These are phyloP conservation scores for Heliconius cydno DNA, from an alignment of 2,888 invertebrate genomes.

Conservation along the genomic window DNA sequence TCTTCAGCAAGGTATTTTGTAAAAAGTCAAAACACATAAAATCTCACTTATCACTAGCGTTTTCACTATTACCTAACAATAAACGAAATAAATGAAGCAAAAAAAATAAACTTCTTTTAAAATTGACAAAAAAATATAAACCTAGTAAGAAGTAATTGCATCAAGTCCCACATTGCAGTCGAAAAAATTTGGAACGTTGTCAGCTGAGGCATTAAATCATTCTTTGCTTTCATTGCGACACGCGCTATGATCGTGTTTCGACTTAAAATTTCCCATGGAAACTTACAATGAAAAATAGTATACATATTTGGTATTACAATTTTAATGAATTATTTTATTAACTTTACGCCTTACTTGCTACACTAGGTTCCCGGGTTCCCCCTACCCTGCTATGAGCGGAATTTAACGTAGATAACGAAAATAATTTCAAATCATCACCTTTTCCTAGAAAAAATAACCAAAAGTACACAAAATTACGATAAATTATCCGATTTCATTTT, in stretches of 20 bases:
- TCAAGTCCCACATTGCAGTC: slow-evolving; percentile 1
- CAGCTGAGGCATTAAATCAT: slow-evolving; percentile 22
- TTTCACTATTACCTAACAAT: no score
- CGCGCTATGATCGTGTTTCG: background rate
- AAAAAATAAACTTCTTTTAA: background rate
- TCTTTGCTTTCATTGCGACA: slow-evolving; percentile 21
- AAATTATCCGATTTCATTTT: background rate
- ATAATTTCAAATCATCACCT: background rate
- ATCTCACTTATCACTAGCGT: no score
- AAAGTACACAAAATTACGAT: no score
- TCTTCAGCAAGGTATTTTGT: no score
- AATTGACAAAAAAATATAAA: background rate
- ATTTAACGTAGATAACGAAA: background rate
- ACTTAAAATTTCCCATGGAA: slow-evolving; percentile 8
- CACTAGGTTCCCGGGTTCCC: background rate
- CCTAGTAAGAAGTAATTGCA: background rate
- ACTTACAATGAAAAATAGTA: background rate
- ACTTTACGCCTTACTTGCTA: no score
- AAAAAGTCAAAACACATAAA: no score
- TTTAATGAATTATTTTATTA: no score
- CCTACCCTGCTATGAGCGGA: background rate
- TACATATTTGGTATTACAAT: background rate
- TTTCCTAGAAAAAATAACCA: no score
- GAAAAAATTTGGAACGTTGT: slow-evolving; percentile 24
- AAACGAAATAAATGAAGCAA: no score